phyloP scores from a whole-genome alignment of 1,140 invertebrate species.

The Leptopilina clavipes region DNA sequence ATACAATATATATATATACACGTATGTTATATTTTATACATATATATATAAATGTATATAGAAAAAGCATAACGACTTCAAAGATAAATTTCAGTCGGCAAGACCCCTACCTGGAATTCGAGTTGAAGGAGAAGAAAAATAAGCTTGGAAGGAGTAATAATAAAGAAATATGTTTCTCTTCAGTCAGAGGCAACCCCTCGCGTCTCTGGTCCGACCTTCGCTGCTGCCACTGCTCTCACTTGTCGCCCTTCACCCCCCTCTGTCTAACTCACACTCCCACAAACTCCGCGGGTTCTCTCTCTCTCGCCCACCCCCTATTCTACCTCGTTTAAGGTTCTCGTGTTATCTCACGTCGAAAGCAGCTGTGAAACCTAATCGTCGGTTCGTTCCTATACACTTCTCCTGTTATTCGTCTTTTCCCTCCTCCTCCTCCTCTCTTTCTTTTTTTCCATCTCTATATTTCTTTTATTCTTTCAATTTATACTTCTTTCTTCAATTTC shows the following conservation, averaged over 20 bases:
- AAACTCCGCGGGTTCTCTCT: slow-evolving; percentile 37
- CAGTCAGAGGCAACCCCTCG: slow-evolving; percentile 60
- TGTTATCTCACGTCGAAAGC: slow-evolving; percentile 63
- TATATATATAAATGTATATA: slow-evolving; percentile 51
- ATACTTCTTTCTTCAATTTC: slow-evolving; percentile 35
- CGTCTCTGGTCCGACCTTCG: slow-evolving; percentile 39
- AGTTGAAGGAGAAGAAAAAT: slow-evolving; percentile 73
- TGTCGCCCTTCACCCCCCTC: slow-evolving; percentile 36
- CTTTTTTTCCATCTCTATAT: slow-evolving; percentile 21
- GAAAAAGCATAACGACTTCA: slow-evolving; percentile 68
- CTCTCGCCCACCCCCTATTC: slow-evolving; percentile 47
- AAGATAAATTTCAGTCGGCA: slow-evolving; percentile 67
- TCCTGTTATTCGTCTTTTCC: slow-evolving; percentile 32
- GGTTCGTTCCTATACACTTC: slow-evolving; percentile 46
- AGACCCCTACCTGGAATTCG: slow-evolving; percentile 71
- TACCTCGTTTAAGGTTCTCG: slow-evolving; percentile 55
- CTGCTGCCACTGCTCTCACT: slow-evolving; percentile 17
- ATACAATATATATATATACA: neutral
- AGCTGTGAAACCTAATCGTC: slow-evolving; percentile 66
- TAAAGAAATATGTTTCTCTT: slow-evolving; percentile 76
- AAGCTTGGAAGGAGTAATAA: slow-evolving; percentile 74
- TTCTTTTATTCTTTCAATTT: slow-evolving; percentile 26
- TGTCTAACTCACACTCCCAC: slow-evolving; percentile 37
- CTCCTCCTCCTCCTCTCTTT: slow-evolving; percentile 14
- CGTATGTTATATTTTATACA: neutral